Evolutionary conservation across 1,140 invertebrate genomes (phyloP).

Genomic region (Nylanderia fulva): DNA sequence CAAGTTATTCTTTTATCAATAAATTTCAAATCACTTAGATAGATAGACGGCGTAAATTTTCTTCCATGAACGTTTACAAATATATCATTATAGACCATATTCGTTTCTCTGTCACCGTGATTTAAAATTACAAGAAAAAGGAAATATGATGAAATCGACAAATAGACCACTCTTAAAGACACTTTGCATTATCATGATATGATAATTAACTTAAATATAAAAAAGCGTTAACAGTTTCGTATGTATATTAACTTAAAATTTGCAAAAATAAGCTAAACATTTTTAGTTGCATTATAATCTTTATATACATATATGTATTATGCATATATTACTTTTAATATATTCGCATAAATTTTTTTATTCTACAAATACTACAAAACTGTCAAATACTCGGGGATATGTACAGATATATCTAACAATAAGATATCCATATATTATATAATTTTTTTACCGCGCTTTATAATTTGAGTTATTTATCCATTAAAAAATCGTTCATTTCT

Average conservation of each 20-base stretch:
- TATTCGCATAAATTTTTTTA: not conserved
- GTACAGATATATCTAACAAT: too few species aligned
- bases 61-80: not conserved
- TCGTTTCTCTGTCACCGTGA: not conserved
- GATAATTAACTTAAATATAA: not conserved
- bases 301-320: not conserved
- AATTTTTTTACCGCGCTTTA: too few species aligned
- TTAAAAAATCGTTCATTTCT: too few species aligned
- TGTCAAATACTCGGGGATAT: too few species aligned
- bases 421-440: too few species aligned
- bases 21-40: not conserved
- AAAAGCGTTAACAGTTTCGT: not conserved
- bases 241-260: not conserved
- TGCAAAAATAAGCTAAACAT: not conserved
- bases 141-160: not conserved
- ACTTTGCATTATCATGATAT: not conserved
- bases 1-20: constrained; percentile 37
- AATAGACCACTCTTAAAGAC: not conserved
- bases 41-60: constrained; percentile 34
- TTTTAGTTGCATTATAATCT: not conserved
- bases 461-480: too few species aligned
- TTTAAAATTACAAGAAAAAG: constrained; percentile 29
- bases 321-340: not conserved
- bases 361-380: too few species aligned
- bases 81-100: constrained; percentile 48